Evolutionary conservation across 2,113 vertebrate species (phyloP).

Genomic region (Chionomys nivalis): DNA sequence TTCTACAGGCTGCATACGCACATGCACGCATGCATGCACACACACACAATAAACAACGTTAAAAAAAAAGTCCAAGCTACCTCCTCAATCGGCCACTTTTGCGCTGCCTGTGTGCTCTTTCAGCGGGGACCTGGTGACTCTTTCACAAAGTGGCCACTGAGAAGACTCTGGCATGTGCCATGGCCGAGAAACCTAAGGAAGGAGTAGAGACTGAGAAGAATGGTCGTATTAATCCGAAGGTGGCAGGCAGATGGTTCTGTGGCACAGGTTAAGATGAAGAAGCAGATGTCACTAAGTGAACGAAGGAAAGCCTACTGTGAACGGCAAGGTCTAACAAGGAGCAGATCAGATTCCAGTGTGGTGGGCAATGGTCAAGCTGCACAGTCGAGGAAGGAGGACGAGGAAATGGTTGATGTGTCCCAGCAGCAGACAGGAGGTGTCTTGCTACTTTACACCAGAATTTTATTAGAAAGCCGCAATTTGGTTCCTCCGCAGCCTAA

Average conservation of each 20-base stretch:
- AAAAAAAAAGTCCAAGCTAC: neutral
- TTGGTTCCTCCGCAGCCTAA: neutral
- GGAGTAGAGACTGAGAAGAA: neutral
- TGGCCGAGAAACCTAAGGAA: neutral
- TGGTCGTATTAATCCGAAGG: neutral
- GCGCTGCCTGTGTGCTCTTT: neutral
- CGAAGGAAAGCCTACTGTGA: neutral
- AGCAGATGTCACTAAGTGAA: neutral
- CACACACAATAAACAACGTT: too few species aligned
- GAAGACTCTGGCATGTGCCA: too few species aligned
- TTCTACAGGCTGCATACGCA: neutral
- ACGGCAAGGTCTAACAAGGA: neutral
- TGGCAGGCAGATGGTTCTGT: neutral
- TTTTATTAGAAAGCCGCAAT: neutral
- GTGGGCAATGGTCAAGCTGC: neutral
- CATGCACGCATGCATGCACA: too few species aligned
- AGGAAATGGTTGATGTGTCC: neutral
- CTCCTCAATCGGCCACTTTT: neutral
- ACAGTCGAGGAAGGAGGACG: neutral
- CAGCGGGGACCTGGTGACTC: neutral
- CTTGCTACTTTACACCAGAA: neutral
- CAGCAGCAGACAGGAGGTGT: neutral
- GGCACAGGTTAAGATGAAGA: neutral
- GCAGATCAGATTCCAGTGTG: neutral
- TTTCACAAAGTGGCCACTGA: neutral